Evolutionary conservation across 1,140 invertebrate genomes (phyloP).

Genomic region (Battus philenor): DNA sequence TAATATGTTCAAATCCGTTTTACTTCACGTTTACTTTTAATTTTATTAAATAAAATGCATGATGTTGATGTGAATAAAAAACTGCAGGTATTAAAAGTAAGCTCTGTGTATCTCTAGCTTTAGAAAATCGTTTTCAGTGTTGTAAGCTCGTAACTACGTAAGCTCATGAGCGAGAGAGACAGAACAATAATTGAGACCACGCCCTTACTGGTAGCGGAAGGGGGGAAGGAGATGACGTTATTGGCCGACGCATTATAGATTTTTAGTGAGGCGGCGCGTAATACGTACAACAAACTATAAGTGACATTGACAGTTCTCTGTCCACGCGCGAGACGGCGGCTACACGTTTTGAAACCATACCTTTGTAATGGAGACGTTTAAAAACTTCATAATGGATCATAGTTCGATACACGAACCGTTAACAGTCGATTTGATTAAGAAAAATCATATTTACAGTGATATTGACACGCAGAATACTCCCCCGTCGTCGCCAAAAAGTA

Average conservation of each 20-base stretch:
- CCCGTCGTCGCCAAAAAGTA: conserved; percentile 51
- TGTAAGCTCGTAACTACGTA: conserved; percentile 35
- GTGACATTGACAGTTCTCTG: conserved; percentile 48
- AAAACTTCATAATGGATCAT: conserved; percentile 32
- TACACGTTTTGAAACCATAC: conserved; percentile 16
- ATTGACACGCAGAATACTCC: conserved; percentile 40
- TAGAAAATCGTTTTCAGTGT: conserved; percentile 28
- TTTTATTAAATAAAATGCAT: no score
- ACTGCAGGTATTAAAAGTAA: no score
- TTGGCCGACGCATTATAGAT: conserved; percentile 66
- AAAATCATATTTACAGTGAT: conserved; percentile 34
- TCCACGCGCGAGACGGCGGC: conserved; percentile 33
- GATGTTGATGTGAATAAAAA: no score
- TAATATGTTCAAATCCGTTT: no score
- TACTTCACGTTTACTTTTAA: no score
- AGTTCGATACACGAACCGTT: conserved; percentile 34
- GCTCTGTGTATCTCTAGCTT: conserved; percentile 33
- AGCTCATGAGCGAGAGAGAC: conserved; percentile 55
- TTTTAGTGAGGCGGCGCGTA: conserved; percentile 50
- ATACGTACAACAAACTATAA: conserved; percentile 32
- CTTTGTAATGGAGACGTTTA: conserved; percentile 37
- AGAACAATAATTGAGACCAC: conserved; percentile 37
- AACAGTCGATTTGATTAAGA: conserved; percentile 40
- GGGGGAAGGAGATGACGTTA: conserved; percentile 41
- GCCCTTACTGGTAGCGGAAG: conserved; percentile 52